Evolutionary conservation across 1,140 invertebrate species (phyloP).

Genomic region (Drosophila gunungcola): DNA sequence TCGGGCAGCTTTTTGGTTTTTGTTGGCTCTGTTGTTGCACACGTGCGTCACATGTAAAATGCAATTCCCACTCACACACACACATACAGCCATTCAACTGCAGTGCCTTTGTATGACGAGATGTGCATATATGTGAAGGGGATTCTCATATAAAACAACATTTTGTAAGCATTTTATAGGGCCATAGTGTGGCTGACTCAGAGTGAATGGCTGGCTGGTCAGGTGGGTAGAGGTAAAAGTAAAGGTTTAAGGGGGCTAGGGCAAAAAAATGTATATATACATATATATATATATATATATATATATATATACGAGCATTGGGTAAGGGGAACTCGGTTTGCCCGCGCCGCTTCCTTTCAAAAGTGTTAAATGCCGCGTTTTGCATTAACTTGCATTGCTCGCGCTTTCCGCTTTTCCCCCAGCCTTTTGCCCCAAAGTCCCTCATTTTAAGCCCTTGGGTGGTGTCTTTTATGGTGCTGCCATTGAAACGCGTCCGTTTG

Average conservation of each 20-base stretch:
- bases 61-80: conserved; percentile 54
- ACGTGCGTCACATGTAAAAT: conserved; percentile 78
- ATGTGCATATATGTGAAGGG: conserved; percentile 8
- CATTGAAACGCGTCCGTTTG: conserved; percentile 54
- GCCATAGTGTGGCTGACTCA: conserved; percentile 65
- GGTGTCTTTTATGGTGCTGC: conserved; percentile 55
- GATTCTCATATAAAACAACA: conserved; percentile 76
- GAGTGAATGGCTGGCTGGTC: conserved; percentile 45
- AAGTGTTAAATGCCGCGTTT: conserved; percentile 83
- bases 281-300: neutral
- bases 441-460: conserved; percentile 7
- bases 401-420: conserved; percentile 45
- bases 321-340: neutral
- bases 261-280: too few relatives aligned
- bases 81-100: conserved; percentile 9
- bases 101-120: conserved; percentile 2
- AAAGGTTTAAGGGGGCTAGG: neutral
- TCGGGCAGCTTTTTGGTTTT: conserved; percentile 47
- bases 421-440: conserved; percentile 7
- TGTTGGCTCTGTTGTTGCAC: conserved; percentile 60
- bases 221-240: neutral
- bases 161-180: conserved; percentile 82
- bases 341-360: conserved; percentile 58
- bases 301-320: conserved; percentile 5
- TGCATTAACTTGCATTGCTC: conserved; percentile 65